Base-by-base conservation (phyloP, 2,797 vertebrate species). In the Trichosurus vulpecula region DNA sequence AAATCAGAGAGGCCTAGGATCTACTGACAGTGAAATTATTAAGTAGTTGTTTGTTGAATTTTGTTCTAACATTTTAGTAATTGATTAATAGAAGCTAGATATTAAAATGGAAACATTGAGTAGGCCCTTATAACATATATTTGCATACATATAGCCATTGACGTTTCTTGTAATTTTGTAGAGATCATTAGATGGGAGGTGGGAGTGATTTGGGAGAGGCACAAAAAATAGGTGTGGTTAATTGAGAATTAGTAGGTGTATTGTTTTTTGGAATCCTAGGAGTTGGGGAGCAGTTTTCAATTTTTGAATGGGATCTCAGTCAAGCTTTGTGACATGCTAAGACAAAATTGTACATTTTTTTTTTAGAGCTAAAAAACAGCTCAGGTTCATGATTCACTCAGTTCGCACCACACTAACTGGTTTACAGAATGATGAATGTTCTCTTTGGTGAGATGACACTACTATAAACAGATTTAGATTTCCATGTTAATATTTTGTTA, bases 11-110 rank as follows among this genome's bases (percentile, higher is more conserved):
- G 13, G 14, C 90, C 35, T 90, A 93, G 66, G 61, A 93, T 91
- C 81, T n/a, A 92, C 51, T 90, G 95, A 91, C 91, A 95, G 94
- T 90, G 56, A 2, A 30, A 52, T 57, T 96, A 57, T 90, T 81
- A 97, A 95, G 13, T 96, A 93, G 51, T 29, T 19, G 47, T 55
- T 91, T 94, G 92, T 58, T 94, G 95, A 91, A 97, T 96, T 98
- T 58, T 94, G 95, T 98, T 41, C 35, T 19, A 95, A 52, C 19
- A 4, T 87, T 30, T 52, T 96, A 58, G 94, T 96, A 58, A 92
- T 92, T 96, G 58, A 92, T 92, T 90, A 92, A 91, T 96, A 97
- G 66, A 41, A 96, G 14, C 91, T 0, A 11, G 61, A 54, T 94
- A 16, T 95, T 97, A 66, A 97, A 93, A 91, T 94, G 61, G 89